phyloP scores from a whole-genome alignment of 2,797 vertebrate species.

The Poeciliopsis infans region DNA sequence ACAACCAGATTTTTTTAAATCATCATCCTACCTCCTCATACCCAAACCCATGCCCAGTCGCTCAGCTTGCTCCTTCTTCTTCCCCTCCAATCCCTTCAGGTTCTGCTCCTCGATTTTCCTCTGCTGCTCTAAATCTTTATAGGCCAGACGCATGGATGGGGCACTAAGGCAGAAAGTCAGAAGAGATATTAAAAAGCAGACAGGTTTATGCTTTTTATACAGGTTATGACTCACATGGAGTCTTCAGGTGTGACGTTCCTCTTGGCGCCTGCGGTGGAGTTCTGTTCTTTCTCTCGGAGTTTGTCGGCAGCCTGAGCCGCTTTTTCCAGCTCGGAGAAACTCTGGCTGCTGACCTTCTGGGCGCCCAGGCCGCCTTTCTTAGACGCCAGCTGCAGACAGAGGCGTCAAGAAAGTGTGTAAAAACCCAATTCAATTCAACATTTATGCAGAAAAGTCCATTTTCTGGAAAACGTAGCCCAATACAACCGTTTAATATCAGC shows the following conservation, averaged over 20 bases:
- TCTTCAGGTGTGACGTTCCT: conserved; percentile 75
- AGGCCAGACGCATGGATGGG: conserved; percentile 86
- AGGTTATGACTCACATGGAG: conserved; percentile 79
- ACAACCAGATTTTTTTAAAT: background rate
- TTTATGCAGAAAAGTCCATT: background rate
- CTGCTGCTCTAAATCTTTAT: conserved; percentile 89
- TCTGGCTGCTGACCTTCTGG: conserved; percentile 90
- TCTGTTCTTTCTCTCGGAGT: conserved; percentile 79
- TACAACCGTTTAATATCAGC: no score
- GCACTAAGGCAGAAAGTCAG: conserved; percentile 51
- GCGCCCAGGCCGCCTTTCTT: conserved; percentile 93
- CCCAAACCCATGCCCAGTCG: conserved; percentile 94
- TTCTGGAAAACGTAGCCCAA: background rate
- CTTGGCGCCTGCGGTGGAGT: conserved; percentile 24
- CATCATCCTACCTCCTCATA: conserved; percentile 81
- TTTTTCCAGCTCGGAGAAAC: conserved; percentile 90
- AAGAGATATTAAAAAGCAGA: background rate
- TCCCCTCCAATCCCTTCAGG: conserved; percentile 81
- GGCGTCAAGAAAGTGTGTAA: background rate
- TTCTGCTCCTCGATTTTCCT: conserved; percentile 84
- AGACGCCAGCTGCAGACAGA: conserved; percentile 82
- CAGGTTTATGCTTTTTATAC: background rate
- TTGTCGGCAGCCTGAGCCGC: conserved; percentile 91
- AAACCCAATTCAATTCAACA: background rate
- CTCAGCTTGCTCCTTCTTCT: conserved; percentile 88